Base-by-base conservation (phyloP, 2,888 invertebrate genomes). In the Petrolisthes cinctipes region DNA sequence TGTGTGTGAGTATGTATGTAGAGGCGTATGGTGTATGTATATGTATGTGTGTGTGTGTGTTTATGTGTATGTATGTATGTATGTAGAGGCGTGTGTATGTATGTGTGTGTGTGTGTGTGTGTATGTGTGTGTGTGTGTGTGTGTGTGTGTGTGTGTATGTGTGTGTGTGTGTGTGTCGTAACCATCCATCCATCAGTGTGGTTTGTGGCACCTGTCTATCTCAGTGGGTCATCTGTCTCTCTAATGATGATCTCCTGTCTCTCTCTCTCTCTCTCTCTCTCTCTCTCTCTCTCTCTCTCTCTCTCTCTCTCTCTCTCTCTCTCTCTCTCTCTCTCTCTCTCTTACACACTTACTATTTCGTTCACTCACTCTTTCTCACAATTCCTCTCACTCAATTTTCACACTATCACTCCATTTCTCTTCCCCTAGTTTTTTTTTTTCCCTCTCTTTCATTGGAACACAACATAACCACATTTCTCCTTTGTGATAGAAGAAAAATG, bases 261-360 rank as follows among this genome's bases (percentile, higher is more conserved):
- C 56, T 79, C 79, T n/a, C 56, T 56, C 79, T 53, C 56, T 79
- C 79, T 78, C 51, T 75, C 78, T 78, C 53, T 37, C 78, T 78
- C 76, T 76, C 83, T 76, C 76, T 83, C 83, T 75, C 61, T 66
- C 78, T 66, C 76, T 71, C 80, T 80, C 71, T 79, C 80, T 56
- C 37, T 23, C 80, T 80, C 80, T 71, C 23, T 78, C 80, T 54
- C 78, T 68, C 66, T 53, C 78, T 51, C 37, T 53, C 66, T 51
- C 51, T n/a, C 23, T 23, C 51, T 37, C 51, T 3, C 7, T 4
- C 11, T 51, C 79, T 54, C 79, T 53, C 11, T 54, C 54, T 79
- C 14, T 54, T 20, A 53, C 37, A 7, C 79, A 53, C 53, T 20
- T 5, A 14, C 5, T 54, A 4, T 7, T 51, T 71, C 53, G 9